phyloP scores from a whole-genome alignment of 1,140 invertebrate genomes.

The Bombus superbus region DNA sequence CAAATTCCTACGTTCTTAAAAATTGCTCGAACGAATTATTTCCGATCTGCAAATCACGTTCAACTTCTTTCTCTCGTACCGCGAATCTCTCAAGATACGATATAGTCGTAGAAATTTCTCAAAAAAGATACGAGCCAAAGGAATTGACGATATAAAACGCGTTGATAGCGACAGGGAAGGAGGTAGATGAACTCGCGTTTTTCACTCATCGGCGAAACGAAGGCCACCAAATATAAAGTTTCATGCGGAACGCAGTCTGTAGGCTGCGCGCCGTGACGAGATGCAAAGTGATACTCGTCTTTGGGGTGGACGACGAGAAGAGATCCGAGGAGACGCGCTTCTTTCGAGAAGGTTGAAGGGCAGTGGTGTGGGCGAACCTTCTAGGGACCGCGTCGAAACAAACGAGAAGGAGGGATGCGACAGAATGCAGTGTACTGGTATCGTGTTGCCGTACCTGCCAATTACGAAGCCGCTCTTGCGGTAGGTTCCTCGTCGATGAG shows the following conservation, averaged over 20 bases:
- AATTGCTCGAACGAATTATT: too few relatives aligned
- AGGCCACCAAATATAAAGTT: slow-evolving; percentile 53
- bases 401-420: slow-evolving; percentile 47
- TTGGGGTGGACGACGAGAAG: slow-evolving; percentile 44
- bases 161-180: not conserved
- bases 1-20: too few relatives aligned
- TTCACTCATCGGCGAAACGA: slow-evolving; percentile 31
- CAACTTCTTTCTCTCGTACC: too few relatives aligned
- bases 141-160: not conserved
- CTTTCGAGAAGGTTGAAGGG: slow-evolving; percentile 52
- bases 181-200: not conserved
- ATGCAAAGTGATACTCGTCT: slow-evolving; percentile 64
- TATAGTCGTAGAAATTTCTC: not conserved
- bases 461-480: slow-evolving; percentile 73
- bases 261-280: slow-evolving; percentile 48
- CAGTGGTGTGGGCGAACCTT: slow-evolving; percentile 48
- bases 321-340: slow-evolving; percentile 56
- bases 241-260: slow-evolving; percentile 53
- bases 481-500: slow-evolving; percentile 57
- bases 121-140: too few relatives aligned
- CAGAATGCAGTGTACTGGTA: slow-evolving; percentile 61
- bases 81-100: not conserved
- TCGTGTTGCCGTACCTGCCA: slow-evolving; percentile 75
- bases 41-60: not conserved
- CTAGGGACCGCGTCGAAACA: slow-evolving; percentile 17